Evolutionary conservation across 2,888 invertebrate genomes (phyloP).

Genomic region (Athalia rosae): DNA sequence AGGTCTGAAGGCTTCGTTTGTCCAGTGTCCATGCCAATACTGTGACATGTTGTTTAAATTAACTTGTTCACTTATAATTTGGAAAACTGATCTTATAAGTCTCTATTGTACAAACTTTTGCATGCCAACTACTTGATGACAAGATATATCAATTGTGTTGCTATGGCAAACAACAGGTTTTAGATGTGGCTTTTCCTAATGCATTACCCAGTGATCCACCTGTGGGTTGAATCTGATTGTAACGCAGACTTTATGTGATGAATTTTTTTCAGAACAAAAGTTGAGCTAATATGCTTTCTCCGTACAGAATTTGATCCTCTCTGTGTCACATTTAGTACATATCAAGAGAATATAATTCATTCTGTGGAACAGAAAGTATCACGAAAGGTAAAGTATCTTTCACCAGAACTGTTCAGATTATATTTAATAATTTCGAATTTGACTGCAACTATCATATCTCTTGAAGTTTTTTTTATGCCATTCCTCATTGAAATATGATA

Average conservation of each 20-base stretch:
- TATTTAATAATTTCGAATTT: neutral
- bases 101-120: constrained; percentile 29
- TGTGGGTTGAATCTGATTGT: neutral
- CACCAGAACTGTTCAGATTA: neutral
- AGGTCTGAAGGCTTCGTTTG: constrained; percentile 59
- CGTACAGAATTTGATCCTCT: constrained; percentile 93
- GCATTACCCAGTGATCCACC: too few species aligned
- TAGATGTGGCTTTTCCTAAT: neutral
- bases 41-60: constrained; percentile 58
- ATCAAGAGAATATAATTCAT: constrained; percentile 82
- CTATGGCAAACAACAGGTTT: constrained; percentile 35
- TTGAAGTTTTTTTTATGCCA: neutral
- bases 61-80: constrained; percentile 24
- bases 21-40: constrained; percentile 63
- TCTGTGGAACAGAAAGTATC: constrained; percentile 89
- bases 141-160: constrained; percentile 41
- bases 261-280: constrained; percentile 77
- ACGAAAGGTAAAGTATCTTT: constrained; percentile 74
- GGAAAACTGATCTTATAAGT: neutral
- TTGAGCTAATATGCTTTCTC: constrained; percentile 86
- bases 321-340: constrained; percentile 85
- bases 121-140: constrained; percentile 25
- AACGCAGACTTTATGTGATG: neutral
- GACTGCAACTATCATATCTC: neutral
- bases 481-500: neutral